phyloP scores from a whole-genome alignment of 2,888 invertebrate species.

The Clusia tigrina region DNA sequence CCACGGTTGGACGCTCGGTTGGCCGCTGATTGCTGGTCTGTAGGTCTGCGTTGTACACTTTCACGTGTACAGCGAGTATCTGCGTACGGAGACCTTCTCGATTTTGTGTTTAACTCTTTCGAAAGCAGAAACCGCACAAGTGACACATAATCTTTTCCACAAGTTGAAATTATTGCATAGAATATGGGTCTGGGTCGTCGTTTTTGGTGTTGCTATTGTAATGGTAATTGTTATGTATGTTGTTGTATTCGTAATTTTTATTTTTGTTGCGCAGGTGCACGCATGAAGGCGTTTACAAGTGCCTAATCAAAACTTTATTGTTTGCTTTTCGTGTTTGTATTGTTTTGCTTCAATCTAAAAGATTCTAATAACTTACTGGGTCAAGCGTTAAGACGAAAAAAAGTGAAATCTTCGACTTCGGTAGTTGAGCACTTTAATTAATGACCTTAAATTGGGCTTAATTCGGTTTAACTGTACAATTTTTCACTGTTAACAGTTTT shows the following conservation, averaged over 20 bases:
- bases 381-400: not conserved
- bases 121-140: not conserved
- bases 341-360: not conserved
- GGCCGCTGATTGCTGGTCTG: too few species aligned
- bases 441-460: too few species aligned
- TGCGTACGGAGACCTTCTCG: not conserved
- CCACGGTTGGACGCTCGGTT: too few species aligned
- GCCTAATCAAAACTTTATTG: not conserved
- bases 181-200: not conserved
- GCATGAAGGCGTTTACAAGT: not conserved
- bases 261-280: not conserved
- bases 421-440: too few species aligned
- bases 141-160: not conserved
- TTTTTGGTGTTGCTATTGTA: not conserved
- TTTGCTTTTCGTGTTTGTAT: too few species aligned
- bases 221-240: not conserved
- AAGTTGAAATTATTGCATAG: not conserved
- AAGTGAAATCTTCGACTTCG: not conserved
- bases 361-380: not conserved
- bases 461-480: too few species aligned
- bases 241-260: too few species aligned
- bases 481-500: too few species aligned
- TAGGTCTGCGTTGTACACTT: too few species aligned
- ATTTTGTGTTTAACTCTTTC: not conserved
- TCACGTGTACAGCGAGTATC: too few species aligned